A percentile compares a stretch with the other conserved stretches of the same genome.
These are phyloP conservation scores for Terrapene triunguis DNA, from an alignment of 2,113 vertebrate genomes.

Conservation along the genomic window DNA sequence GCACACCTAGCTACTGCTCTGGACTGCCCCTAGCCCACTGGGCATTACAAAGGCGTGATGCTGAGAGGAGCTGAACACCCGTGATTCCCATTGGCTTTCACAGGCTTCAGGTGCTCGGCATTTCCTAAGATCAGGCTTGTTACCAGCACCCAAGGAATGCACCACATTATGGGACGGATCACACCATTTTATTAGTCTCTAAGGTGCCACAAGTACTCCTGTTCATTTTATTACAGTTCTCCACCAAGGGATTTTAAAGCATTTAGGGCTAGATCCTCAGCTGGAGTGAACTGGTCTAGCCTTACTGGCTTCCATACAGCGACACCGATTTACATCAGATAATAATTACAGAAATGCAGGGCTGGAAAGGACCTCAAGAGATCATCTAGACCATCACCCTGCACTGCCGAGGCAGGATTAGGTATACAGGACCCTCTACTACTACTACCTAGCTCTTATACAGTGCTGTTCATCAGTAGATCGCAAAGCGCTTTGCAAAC, in stretches of 20 bases:
- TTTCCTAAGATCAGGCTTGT: background rate
- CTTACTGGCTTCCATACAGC: background rate
- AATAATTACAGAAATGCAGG: background rate
- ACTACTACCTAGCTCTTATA: background rate
- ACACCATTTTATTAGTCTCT: background rate
- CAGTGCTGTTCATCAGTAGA: conserved; percentile 21
- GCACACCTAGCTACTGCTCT: background rate
- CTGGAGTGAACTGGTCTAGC: background rate
- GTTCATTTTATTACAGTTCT: background rate
- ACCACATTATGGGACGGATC: background rate
- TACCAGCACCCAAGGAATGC: background rate
- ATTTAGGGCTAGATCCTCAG: background rate
- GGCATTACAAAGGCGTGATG: background rate
- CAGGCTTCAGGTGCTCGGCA: background rate
- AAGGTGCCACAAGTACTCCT: too few relatives aligned
- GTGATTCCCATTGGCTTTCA: background rate
- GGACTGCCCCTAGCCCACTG: background rate
- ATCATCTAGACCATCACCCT: background rate
- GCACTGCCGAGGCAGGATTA: background rate
- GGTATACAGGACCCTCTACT: background rate
- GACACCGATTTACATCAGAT: background rate
- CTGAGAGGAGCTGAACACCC: conserved; percentile 9
- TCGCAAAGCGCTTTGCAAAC: conserved; percentile 5
- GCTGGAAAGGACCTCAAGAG: background rate
- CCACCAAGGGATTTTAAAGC: background rate